phyloP scores from a whole-genome alignment of 2,113 vertebrate species.

The Serinus canaria region DNA sequence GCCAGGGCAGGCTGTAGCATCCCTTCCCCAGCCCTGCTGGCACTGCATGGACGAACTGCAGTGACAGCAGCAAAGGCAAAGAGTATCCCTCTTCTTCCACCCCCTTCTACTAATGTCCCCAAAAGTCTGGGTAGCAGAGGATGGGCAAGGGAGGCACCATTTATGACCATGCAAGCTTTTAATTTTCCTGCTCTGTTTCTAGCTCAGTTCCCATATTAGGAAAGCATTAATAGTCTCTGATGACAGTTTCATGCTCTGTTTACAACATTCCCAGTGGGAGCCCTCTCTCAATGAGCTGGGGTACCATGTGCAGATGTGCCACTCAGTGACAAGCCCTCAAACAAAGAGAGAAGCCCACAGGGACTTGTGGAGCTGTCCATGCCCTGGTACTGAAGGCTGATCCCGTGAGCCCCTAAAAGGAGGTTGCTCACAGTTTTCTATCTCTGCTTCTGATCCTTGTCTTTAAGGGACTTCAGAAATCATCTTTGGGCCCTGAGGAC shows the following conservation, averaged over 20 bases:
- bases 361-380: neutral
- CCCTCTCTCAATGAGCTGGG: neutral
- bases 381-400: neutral
- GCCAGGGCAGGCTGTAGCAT: neutral
- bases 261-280: neutral
- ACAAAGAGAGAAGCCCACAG: neutral
- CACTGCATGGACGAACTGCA: neutral
- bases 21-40: neutral
- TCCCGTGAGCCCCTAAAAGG: neutral
- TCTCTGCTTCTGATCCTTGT: neutral
- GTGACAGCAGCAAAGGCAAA: neutral
- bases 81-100: neutral
- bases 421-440: neutral
- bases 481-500: neutral
- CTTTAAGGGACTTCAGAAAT: neutral
- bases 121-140: neutral
- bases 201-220: constrained; percentile 16
- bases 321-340: neutral
- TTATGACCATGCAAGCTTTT: neutral
- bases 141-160: neutral
- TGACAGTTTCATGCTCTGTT: constrained; percentile 49
- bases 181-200: constrained; percentile 8
- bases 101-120: neutral
- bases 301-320: neutral
- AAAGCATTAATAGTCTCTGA: constrained; percentile 32